A percentile compares a stretch with the other conserved stretches of the same genome.
Conservation (phyloP, 2,113 vertebrate species). For the zebrafish (Danio rerio) region GRCz12tu NC_133200.1:38935501-38936000, state of each 20-base stretch:
- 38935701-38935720: constrained; percentile 62
- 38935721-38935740: constrained; percentile 54
- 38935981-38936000: constrained; percentile 18
- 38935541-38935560: constrained; percentile 57
- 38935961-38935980: constrained; percentile 41
- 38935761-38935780: constrained; percentile 62
- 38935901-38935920: constrained; percentile 73
- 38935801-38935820: constrained; percentile 59
- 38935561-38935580: constrained; percentile 51
- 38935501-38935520: constrained; percentile 49
- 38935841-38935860: constrained; percentile 79
- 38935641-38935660: constrained; percentile 63
- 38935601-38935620: constrained; percentile 56
- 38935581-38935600: constrained; percentile 53
- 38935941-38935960: constrained; percentile 28
- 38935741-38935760: constrained; percentile 60
- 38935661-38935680: constrained; percentile 64
- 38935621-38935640: constrained; percentile 55
- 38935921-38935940: constrained; percentile 48
- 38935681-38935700: constrained; percentile 62
- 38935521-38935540: constrained; percentile 54
- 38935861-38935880: constrained; percentile 76
- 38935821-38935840: constrained; percentile 52
- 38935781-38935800: constrained; percentile 63
- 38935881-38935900: constrained; percentile 78